These are phyloP conservation scores for Invenusta paracnida DNA, from an alignment of 2,888 invertebrate species.

Conservation along the genomic window DNA sequence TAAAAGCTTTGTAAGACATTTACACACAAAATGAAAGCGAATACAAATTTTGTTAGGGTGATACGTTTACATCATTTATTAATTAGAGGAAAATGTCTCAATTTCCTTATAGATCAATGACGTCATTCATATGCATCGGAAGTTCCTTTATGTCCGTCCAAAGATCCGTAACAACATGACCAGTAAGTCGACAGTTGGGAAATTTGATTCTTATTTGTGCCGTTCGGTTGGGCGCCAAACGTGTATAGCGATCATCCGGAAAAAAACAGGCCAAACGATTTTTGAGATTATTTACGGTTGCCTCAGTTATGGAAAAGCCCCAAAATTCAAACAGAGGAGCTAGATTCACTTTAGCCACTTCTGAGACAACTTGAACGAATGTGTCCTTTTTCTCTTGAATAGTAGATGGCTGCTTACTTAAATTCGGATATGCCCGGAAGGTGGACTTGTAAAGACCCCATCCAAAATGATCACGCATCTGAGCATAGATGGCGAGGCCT, in stretches of 20 bases:
- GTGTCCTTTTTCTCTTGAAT: slow-evolving; percentile 46
- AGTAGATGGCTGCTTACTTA: slow-evolving; percentile 45
- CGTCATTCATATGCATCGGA: background rate
- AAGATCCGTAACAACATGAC: background rate
- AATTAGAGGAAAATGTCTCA: no score
- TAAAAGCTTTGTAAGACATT: no score
- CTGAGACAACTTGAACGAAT: slow-evolving; percentile 47
- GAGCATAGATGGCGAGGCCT: slow-evolving; percentile 48
- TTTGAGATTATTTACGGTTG: background rate
- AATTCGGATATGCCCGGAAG: slow-evolving; percentile 46
- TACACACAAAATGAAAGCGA: no score
- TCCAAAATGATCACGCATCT: slow-evolving; percentile 48
- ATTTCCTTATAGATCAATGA: background rate
- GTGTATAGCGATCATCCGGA: slow-evolving; percentile 30
- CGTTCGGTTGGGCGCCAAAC: background rate
- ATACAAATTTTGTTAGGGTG: no score
- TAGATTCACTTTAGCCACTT: slow-evolving; percentile 45
- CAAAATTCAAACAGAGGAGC: slow-evolving; percentile 48
- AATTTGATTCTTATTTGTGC: background rate
- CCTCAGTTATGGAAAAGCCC: slow-evolving; percentile 47
- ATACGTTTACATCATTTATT: no score
- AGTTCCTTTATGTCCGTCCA: slow-evolving; percentile 39
- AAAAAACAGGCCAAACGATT: background rate
- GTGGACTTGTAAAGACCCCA: slow-evolving; percentile 48
- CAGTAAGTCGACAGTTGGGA: background rate